A percentile compares a stretch with the other conserved stretches of the same genome.
Conservation (phyloP, 2,888 invertebrate species). For the Ophioninae sp. region DNA sequence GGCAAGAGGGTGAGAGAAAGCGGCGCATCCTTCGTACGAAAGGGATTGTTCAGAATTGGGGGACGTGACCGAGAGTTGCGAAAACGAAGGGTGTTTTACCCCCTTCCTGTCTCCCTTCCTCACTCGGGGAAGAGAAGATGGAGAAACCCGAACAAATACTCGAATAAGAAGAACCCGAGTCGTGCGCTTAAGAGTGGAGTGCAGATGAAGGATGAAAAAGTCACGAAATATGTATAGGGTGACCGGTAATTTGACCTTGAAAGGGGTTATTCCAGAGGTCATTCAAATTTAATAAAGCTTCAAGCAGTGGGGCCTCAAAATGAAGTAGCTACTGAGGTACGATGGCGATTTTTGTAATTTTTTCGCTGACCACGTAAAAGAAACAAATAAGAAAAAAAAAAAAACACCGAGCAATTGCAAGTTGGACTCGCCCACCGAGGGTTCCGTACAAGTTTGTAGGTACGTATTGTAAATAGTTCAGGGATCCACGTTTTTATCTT, state of each 20-base stretch:
- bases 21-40: conserved; percentile 31
- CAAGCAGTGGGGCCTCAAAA: too few relatives aligned
- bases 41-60: conserved; percentile 48
- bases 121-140: conserved; percentile 26
- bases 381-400: too few relatives aligned
- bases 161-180: conserved; percentile 16
- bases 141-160: conserved; percentile 16
- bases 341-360: too few relatives aligned
- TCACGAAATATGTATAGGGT: conserved; percentile 16
- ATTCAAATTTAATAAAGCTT: conserved; percentile 67
- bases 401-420: too few relatives aligned
- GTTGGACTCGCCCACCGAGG: too few relatives aligned
- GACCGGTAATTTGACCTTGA: not conserved
- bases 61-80: conserved; percentile 24
- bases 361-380: too few relatives aligned
- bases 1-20: conserved; percentile 57
- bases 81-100: conserved; percentile 38
- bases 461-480: too few relatives aligned
- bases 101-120: not conserved
- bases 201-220: conserved; percentile 14
- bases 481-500: too few relatives aligned
- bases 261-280: conserved; percentile 8
- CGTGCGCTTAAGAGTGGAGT: conserved; percentile 3
- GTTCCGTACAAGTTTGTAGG: too few relatives aligned
- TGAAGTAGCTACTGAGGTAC: too few relatives aligned